Base-by-base conservation (phyloP, 2,888 invertebrate species). In the Xiphydria camelus region DNA sequence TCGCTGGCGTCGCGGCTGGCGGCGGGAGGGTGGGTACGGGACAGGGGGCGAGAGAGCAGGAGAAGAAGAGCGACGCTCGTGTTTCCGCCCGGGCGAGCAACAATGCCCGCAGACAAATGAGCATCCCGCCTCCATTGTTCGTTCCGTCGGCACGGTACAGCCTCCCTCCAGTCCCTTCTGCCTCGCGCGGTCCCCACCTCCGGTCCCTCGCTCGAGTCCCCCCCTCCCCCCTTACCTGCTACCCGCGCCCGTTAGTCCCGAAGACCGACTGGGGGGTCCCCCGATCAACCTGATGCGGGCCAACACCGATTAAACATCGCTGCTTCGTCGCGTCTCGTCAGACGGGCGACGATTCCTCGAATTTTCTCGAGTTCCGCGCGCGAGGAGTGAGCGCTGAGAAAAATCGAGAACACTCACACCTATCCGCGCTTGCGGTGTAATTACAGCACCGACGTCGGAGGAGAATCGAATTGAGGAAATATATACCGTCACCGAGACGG, bases 41-140 rank as follows among this genome's bases (percentile, higher is more conserved):
- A 45, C 53, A 43, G 51, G 46, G 26, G 22, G 43, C 35, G 25
- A 23, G 37, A 26, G 31, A 41, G 48, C 45, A 49, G 45, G 38
- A 29, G 39, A 38, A 45, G 62, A 62, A 58, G 58, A 61, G 59
- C 56, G 53, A 59, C 60, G 67, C 70, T 74, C 73, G 68, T 69
- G 66, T 74, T 73, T 73, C 74, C 67, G 67, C 62, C 65, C 64
- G 71, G 63, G 60, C 66, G 63, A 66, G 63, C 73, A 74, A 74
- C 73, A 72, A 74, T 74, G 67, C 72, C 67, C 66, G 70, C 73
- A 73, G 74, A 74, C 74, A 74, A 74, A 74, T 74, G 74, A 73
- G 74, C 74, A 74, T 71, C 72, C 73, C 72, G 71, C 71, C 70
- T 72, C 68, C 68, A 74, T 74, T 74, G 73, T 73, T 74, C 69